These are phyloP conservation scores for Athalia rosae DNA, from an alignment of 2,888 invertebrate genomes.

Conservation along the genomic window DNA sequence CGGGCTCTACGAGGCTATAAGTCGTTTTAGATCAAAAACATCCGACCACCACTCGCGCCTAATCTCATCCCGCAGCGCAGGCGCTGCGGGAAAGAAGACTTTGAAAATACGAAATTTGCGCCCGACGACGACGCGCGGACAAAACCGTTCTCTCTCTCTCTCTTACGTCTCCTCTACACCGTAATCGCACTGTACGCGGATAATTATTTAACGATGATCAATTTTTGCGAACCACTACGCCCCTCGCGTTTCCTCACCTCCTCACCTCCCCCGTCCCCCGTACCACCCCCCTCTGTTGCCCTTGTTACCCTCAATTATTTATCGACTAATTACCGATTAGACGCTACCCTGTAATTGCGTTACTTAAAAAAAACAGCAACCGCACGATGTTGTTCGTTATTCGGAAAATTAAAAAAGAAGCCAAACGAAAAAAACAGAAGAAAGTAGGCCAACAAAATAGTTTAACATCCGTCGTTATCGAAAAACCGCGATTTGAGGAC, in stretches of 20 bases:
- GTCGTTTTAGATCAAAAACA: conserved; percentile 12
- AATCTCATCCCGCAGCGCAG: conserved; percentile 20
- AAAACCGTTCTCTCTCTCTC: too few species aligned
- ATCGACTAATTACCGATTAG: too few species aligned
- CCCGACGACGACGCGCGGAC: background rate
- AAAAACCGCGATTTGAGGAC: too few species aligned
- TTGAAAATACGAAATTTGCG: conserved; percentile 12
- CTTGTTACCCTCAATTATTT: conserved; percentile 24
- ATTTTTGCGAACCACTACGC: too few species aligned
- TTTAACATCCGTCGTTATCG: too few species aligned
- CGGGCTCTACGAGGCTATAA: conserved; percentile 13
- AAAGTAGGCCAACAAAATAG: too few species aligned
- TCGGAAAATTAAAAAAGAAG: background rate
- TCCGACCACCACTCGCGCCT: background rate
- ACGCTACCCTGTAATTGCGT: too few species aligned
- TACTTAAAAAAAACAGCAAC: too few species aligned
- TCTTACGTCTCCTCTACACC: too few species aligned
- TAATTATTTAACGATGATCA: too few species aligned
- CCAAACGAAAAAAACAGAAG: background rate
- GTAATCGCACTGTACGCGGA: background rate
- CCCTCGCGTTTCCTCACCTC: too few species aligned
- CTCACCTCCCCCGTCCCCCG: background rate
- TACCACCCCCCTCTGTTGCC: conserved; percentile 7
- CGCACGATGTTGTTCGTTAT: too few species aligned
- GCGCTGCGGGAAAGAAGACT: conserved; percentile 36